Evolutionary conservation across 1,140 invertebrate species (phyloP), one percentile per base, ranked within the genome.

Genomic region (Paramacrobiotus metropolitanus): DNA sequence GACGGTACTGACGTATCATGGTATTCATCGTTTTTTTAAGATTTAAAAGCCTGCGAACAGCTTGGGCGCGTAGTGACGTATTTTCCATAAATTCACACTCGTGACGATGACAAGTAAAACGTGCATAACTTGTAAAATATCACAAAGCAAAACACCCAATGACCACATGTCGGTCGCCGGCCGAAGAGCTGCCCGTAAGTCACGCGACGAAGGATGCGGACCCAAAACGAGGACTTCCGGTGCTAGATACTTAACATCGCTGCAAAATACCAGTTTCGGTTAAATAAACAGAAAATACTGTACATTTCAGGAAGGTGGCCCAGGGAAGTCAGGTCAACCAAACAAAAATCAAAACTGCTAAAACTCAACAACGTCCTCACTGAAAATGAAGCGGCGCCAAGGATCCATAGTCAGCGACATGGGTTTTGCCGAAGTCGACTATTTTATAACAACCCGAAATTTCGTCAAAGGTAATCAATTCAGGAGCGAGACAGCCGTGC

Each of bases 301-400:
- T 40, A 29, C 28, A 21, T 60, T 1, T 29, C 28, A 2, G 20
- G 45, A 62, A 62, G 29, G 31, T 31, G 59, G 59, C 31, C 48
- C 45, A 21, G 18, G 60, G 29, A 21, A 59, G 55, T 65, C 61
- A 76, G 48, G 76, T 75, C 77, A 88, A 82, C 87, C 86, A 67
- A 94, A 82, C 60, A n/a, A n/a, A n/a, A n/a, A n/a, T n/a, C n/a
- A n/a, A n/a, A n/a, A n/a, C n/a, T n/a, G n/a, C n/a, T n/a, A n/a
- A n/a, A n/a, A n/a, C n/a, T n/a, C n/a, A n/a, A n/a, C n/a, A n/a
- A n/a, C n/a, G n/a, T n/a, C n/a, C n/a, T n/a, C n/a, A n/a, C n/a
- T n/a, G n/a, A n/a, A n/a, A n/a, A n/a, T 90, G 90, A 79, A 95
- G 95, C 18, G 84, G 80, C 3, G 95, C 87, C 72, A 84, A 80